These are phyloP conservation scores for Mus pahari DNA, from an alignment of 2,113 vertebrate genomes.

Conservation along the genomic window DNA sequence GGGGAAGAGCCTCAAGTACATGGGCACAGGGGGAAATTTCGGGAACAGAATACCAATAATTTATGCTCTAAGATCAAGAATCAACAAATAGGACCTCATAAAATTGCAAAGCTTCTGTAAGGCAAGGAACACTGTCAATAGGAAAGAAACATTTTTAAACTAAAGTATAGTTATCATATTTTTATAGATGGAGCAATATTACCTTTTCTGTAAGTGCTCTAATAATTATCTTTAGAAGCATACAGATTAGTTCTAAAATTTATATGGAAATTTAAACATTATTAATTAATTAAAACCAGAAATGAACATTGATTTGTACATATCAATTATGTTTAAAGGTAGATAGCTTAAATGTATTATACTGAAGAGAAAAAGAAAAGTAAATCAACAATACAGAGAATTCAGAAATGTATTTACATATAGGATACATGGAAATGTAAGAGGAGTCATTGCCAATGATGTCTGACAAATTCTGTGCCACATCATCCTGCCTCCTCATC, in stretches of 20 bases:
- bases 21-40: too few species aligned
- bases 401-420: not conserved
- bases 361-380: not conserved
- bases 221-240: not conserved
- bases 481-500: not conserved
- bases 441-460: not conserved
- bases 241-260: not conserved
- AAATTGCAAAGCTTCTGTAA: too few species aligned
- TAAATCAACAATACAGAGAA: not conserved
- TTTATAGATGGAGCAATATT: not conserved
- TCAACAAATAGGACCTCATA: too few species aligned
- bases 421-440: not conserved
- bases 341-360: not conserved
- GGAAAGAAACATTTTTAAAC: not conserved
- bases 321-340: not conserved
- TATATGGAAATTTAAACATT: not conserved
- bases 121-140: too few species aligned
- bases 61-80: too few species aligned
- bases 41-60: too few species aligned
- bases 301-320: not conserved
- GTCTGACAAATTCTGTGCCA: not conserved
- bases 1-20: too few species aligned
- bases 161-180: not conserved
- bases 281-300: slow-evolving; percentile 1
- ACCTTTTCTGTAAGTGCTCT: not conserved